A percentile compares a stretch with the other conserved stretches of the same genome.
Conservation (phyloP, 1,140 invertebrate species). For the Phymorhynchus buccinoides region DNA sequence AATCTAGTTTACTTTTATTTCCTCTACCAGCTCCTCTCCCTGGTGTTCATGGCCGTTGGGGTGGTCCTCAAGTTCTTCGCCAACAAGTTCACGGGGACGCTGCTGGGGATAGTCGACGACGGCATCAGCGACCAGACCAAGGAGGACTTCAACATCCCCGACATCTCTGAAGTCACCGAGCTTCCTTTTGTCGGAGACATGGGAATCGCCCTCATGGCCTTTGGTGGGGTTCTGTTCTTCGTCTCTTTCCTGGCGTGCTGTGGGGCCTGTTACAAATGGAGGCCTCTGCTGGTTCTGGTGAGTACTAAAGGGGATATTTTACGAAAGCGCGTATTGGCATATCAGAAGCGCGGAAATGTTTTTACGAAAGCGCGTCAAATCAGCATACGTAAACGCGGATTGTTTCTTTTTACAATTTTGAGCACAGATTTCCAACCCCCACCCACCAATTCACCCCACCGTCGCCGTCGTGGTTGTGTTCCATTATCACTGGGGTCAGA, state of each 20-base stretch:
- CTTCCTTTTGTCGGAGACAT: constrained; percentile 25
- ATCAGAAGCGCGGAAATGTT: no score
- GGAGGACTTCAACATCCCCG: background rate
- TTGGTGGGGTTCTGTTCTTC: constrained; percentile 31
- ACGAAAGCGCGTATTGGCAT: no score
- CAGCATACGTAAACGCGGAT: no score
- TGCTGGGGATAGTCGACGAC: background rate
- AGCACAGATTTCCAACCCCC: no score
- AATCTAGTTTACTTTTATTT: no score
- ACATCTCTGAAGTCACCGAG: background rate
- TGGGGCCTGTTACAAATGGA: constrained; percentile 29
- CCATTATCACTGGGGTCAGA: no score
- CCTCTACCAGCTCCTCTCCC: constrained; percentile 22
- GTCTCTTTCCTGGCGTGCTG: constrained; percentile 40
- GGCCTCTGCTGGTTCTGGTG: no score
- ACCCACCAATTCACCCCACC: no score
- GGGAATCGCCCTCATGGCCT: constrained; percentile 18
- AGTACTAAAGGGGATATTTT: no score
- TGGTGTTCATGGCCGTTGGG: constrained; percentile 11
- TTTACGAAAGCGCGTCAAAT: no score
- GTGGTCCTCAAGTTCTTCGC: constrained; percentile 24
- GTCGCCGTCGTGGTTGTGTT: no score
- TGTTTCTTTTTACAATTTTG: no score
- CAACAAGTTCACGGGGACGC: background rate
- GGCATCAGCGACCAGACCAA: background rate